Conservation (phyloP, 2,888 invertebrate species). For the Leucania comma region DNA sequence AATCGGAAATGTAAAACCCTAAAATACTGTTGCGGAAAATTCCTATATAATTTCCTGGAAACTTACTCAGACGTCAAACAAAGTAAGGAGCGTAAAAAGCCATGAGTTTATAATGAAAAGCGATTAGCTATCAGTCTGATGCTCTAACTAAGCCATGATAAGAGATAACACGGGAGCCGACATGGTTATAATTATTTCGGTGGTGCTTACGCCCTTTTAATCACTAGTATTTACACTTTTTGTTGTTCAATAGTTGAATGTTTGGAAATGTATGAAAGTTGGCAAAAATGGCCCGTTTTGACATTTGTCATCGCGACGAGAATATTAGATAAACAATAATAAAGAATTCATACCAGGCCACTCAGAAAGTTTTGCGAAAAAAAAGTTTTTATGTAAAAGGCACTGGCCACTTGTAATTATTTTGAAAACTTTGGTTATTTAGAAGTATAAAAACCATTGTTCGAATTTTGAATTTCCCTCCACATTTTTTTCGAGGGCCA, state of each 20-base stretch:
- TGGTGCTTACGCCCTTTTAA: slow-evolving; percentile 4
- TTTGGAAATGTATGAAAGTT: no score
- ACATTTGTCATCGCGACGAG: no score
- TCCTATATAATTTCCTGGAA: slow-evolving; percentile 8
- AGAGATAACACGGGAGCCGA: slow-evolving; percentile 40
- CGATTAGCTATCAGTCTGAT: slow-evolving; percentile 59
- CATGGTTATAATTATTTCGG: slow-evolving; percentile 47
- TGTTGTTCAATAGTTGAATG: background rate
- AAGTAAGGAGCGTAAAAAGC: slow-evolving; percentile 53
- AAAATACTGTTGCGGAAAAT: background rate
- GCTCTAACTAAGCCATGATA: slow-evolving; percentile 41
- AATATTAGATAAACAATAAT: no score
- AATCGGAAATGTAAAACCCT: background rate
- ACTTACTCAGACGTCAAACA: slow-evolving; percentile 22
- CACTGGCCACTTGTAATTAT: no score
- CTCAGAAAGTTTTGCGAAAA: no score
- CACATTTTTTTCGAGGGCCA: no score
- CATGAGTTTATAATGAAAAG: slow-evolving; percentile 57
- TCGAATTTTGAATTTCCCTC: no score
- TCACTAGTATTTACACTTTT: background rate
- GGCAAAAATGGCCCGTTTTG: no score
- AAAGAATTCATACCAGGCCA: no score
- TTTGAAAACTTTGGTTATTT: no score
- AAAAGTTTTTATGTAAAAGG: no score
- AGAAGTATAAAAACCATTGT: no score